Evolutionary conservation across 2,113 vertebrate species (phyloP), one percentile per base, ranked within the genome.

Genomic region (Pyrgilauda ruficollis): DNA sequence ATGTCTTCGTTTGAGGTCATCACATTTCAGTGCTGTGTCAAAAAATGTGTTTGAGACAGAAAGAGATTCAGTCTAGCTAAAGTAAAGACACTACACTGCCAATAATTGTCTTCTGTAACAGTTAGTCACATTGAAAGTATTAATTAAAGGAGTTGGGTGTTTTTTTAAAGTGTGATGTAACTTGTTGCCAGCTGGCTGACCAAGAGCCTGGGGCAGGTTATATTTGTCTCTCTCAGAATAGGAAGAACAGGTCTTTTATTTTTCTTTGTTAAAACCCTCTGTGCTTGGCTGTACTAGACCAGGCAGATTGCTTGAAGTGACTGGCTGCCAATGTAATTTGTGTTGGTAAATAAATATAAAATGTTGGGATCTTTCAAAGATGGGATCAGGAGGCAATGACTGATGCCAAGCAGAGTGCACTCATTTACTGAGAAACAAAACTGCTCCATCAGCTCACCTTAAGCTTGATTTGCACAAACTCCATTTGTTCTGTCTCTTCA

Each of bases 261-360:
- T 95, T 90, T 44, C 61, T 95, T 95, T 90, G 58, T 77, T 80
- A 86, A 94, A 94, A 88, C 26, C 59, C 63, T 70, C 33, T 68
- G 59, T 81, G 52, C 41, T 95, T 95, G 87, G 75, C 87, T 96
- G 61, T 96, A 86, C 68, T 68, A 88, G 44, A 95, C 47, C 82
- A 88, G 82, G 87, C 90, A 96, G 93, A 93, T 96, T 95, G 93
- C 79, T 94, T 72, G 79, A 95, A 81, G 79, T 70, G 82, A 92
- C 62, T 90, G 82, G 13, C 93, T 97, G 94, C 95, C 94, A 95
- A 86, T 68, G 72, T 93, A 96, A 95, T 95, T 94, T 93, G 72
- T 91, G 91, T 96, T 91, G 85, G 92, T 97, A 96, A 96, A 96
- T 96, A 97, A 92, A 95, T 92, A 93, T 88, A 96, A 88, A 93